Conservation (phyloP, 2,888 invertebrate species). For the Pteria penguin region DNA sequence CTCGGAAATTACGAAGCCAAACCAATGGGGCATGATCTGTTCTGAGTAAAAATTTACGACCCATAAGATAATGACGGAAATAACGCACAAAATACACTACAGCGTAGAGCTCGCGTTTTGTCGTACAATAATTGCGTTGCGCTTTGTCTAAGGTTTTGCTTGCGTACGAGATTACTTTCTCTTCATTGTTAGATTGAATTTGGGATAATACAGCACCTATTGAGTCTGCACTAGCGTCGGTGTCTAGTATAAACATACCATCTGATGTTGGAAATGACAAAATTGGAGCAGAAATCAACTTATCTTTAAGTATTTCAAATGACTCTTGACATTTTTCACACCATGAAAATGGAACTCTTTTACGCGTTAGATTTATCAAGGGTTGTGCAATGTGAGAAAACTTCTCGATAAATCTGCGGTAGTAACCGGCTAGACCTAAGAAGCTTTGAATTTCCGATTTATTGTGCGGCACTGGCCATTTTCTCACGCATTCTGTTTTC, state of each 20-base stretch:
- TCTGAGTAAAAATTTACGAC: slow-evolving; percentile 20
- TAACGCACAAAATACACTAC: slow-evolving; percentile 31
- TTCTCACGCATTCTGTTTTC: neutral
- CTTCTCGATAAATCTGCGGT: neutral
- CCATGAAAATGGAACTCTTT: slow-evolving; percentile 7
- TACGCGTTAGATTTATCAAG: neutral
- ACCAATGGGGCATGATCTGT: slow-evolving; percentile 34
- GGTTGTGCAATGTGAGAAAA: slow-evolving; percentile 2
- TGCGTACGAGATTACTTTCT: slow-evolving; percentile 22
- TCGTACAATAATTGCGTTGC: slow-evolving; percentile 40
- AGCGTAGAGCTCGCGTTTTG: slow-evolving; percentile 23
- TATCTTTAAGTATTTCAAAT: slow-evolving; percentile 10
- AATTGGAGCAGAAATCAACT: no score
- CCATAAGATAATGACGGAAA: slow-evolving; percentile 32
- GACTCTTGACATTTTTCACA: slow-evolving; percentile 12
- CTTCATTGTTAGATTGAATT: slow-evolving; percentile 17
- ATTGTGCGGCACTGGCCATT: slow-evolving; percentile 3
- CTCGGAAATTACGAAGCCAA: slow-evolving; percentile 37
- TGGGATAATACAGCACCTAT: slow-evolving; percentile 1
- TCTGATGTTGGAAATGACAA: neutral
- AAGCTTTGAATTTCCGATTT: slow-evolving; percentile 11
- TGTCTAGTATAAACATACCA: slow-evolving; percentile 8
- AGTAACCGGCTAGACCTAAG: slow-evolving; percentile 9
- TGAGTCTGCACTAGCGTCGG: slow-evolving; percentile 8
- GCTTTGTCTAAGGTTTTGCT: slow-evolving; percentile 25